These are phyloP conservation scores for Sebastes taczanowskii DNA, from an alignment of 2,797 vertebrate species.

Conservation along the genomic window DNA sequence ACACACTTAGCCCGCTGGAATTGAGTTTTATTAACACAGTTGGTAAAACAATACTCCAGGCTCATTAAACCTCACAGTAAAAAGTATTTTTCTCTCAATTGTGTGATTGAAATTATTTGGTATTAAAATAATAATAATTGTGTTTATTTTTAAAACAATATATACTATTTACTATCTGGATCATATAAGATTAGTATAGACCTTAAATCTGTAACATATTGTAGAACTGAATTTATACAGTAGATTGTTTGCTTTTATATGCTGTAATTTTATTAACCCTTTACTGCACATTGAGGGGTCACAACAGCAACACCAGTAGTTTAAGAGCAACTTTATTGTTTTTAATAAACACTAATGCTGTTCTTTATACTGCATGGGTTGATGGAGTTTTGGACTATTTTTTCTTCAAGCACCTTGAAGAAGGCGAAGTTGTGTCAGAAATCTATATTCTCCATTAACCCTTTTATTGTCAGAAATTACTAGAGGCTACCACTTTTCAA, in stretches of 20 bases:
- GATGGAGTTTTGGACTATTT: not conserved
- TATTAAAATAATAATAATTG: rapidly evolving
- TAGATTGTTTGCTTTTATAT: not conserved
- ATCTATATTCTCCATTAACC: not conserved
- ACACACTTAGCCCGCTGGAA: too few relatives aligned
- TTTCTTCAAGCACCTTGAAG: not conserved
- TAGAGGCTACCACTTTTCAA: too few relatives aligned
- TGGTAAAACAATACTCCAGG: not conserved
- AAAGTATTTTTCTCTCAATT: not conserved
- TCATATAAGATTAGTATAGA: not conserved
- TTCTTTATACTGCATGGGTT: not conserved
- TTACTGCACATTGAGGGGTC: too few relatives aligned
- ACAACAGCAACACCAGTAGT: not conserved
- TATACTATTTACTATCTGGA: not conserved
- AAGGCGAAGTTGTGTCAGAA: not conserved
- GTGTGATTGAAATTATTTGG: too few relatives aligned
- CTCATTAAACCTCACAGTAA: not conserved
- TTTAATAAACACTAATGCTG: not conserved
- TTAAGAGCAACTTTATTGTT: not conserved
- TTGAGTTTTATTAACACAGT: not conserved
- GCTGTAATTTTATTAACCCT: not conserved
- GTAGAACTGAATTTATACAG: not conserved
- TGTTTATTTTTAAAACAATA: too few relatives aligned
- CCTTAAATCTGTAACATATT: not conserved
- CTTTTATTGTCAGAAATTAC: not conserved